Evolutionary conservation across 2,113 vertebrate species (phyloP).

Genomic region (Ctenodactylus gundi): DNA sequence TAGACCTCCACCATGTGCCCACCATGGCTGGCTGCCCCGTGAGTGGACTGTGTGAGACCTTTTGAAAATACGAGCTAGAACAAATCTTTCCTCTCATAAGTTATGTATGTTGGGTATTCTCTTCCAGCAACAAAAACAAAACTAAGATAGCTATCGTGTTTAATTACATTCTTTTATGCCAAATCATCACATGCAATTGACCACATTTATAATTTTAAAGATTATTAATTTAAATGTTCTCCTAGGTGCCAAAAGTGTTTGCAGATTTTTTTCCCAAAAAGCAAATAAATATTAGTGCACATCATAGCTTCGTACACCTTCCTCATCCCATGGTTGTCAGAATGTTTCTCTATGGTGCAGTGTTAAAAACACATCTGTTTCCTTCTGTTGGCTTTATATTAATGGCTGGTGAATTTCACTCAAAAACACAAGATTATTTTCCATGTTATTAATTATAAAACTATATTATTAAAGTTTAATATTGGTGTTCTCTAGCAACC

Average conservation of each 20-base stretch:
- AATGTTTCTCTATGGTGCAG: background rate
- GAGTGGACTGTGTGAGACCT: too few relatives aligned
- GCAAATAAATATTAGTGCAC: background rate
- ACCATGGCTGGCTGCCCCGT: too few relatives aligned
- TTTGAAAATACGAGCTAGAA: too few relatives aligned
- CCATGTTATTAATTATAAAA: background rate
- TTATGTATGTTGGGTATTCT: too few relatives aligned
- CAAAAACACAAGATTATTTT: background rate
- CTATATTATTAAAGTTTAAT: background rate
- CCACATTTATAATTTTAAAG: background rate
- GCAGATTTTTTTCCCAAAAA: background rate
- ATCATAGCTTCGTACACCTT: background rate
- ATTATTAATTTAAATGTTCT: background rate
- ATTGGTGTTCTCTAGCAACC: background rate
- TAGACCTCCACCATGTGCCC: too few relatives aligned
- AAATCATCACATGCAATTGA: background rate
- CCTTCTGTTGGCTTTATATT: background rate
- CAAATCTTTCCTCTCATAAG: too few relatives aligned
- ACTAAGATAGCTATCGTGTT: background rate
- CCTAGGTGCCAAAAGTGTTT: background rate
- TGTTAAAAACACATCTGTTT: conserved; percentile 19
- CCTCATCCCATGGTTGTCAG: background rate
- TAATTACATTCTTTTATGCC: background rate
- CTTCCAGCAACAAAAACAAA: too few relatives aligned
- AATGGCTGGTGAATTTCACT: background rate